phyloP scores from a whole-genome alignment of 1,140 invertebrate species.

The Drosophila insularis region DNA sequence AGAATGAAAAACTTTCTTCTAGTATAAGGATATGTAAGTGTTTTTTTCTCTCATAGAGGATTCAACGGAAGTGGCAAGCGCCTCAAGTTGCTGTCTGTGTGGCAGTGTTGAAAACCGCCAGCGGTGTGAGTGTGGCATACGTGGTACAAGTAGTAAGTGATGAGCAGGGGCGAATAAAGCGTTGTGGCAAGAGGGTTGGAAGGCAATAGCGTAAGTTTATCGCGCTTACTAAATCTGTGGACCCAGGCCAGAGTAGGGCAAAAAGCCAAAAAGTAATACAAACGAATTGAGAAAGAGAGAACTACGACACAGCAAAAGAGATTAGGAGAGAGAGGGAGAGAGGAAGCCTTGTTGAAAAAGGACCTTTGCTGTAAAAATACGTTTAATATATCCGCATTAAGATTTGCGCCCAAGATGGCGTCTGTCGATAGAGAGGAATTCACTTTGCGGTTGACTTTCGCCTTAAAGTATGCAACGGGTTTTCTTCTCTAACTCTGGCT shows the following conservation, averaged over 20 bases:
- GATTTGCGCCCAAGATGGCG: slow-evolving; percentile 53
- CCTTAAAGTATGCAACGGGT: slow-evolving; percentile 58
- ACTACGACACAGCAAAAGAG: neutral
- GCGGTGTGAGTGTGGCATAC: neutral
- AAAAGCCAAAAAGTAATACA: slow-evolving; percentile 49
- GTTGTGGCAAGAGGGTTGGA: neutral
- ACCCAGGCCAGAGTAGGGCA: slow-evolving; percentile 49
- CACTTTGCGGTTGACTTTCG: slow-evolving; percentile 66
- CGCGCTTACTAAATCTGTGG: slow-evolving; percentile 66
- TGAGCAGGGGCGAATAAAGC: neutral
- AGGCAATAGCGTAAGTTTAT: slow-evolving; percentile 56
- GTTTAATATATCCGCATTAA: slow-evolving; percentile 80
- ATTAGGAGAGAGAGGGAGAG: slow-evolving; percentile 44
- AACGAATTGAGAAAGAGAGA: slow-evolving; percentile 58
- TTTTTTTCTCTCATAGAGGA: slow-evolving; percentile 55
- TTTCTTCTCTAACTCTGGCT: slow-evolving; percentile 28
- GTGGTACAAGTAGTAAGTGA: neutral
- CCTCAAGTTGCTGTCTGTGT: slow-evolving; percentile 60
- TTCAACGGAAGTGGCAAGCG: slow-evolving; percentile 69
- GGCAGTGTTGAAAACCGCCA: slow-evolving; percentile 60
- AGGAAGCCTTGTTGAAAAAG: slow-evolving; percentile 19
- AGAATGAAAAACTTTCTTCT: slow-evolving; percentile 37
- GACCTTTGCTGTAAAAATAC: slow-evolving; percentile 70
- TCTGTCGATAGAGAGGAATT: slow-evolving; percentile 64
- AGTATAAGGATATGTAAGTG: slow-evolving; percentile 37